A percentile compares a stretch with the other conserved stretches of the same genome.
phyloP scores from a whole-genome alignment of 1,140 invertebrate genomes.

The Brachionus plicatilis region DNA sequence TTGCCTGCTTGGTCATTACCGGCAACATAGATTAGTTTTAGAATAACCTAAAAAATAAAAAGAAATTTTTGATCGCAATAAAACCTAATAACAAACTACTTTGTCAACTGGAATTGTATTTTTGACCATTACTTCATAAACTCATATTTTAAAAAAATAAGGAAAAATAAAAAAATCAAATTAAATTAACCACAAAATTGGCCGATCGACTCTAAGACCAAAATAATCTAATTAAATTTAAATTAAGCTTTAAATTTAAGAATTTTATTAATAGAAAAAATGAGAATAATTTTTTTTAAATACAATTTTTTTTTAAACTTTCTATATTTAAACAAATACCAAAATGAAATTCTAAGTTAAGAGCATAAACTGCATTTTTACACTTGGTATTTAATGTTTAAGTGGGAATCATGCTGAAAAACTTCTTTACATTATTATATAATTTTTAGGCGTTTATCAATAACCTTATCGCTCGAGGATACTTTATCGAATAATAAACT shows the following conservation, averaged over 20 bases:
- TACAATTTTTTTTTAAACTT: background rate
- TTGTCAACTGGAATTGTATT: conserved; percentile 21
- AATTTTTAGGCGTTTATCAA: background rate
- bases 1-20: conserved; percentile 27
- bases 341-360: background rate
- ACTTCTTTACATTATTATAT: background rate
- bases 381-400: background rate
- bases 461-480: background rate
- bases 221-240: background rate
- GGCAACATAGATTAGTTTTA: conserved; percentile 25
- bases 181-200: background rate
- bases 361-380: background rate
- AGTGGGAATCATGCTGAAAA: background rate
- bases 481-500: background rate
- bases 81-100: background rate
- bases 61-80: background rate
- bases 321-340: background rate
- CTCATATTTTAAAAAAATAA: background rate
- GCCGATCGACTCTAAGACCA: background rate
- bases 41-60: conserved; percentile 7
- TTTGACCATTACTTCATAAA: conserved; percentile 10
- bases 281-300: background rate
- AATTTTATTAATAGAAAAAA: background rate
- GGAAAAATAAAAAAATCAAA: background rate
- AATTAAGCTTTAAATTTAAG: background rate